Conservation (phyloP, 2,797 vertebrate genomes). For the Smutsia gigantea region DNA sequence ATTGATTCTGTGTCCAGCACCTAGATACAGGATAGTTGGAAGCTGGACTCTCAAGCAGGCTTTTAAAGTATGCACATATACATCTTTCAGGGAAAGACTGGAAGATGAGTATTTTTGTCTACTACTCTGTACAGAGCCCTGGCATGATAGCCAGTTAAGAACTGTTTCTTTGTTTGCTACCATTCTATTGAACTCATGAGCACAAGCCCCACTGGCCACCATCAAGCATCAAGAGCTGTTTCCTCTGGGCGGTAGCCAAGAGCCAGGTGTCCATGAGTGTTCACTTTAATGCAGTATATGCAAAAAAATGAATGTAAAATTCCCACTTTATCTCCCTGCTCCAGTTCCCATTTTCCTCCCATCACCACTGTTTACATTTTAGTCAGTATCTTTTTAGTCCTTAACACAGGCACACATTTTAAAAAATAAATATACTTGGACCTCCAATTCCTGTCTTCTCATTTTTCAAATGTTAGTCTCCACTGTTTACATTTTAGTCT, state of each 20-base stretch:
- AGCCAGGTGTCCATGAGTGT: not conserved
- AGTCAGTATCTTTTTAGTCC: not conserved
- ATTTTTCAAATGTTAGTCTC: not conserved
- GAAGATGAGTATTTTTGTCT: not conserved
- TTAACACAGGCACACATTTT: not conserved
- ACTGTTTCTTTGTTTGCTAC: not conserved
- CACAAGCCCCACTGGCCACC: not conserved
- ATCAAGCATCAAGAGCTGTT: not conserved
- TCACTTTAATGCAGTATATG: not conserved
- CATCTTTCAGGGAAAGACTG: not conserved
- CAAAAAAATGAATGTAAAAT: not conserved
- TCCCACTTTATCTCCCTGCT: not conserved
- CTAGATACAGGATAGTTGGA: not conserved
- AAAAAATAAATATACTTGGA: not conserved
- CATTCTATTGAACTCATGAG: too few relatives aligned
- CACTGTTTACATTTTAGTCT: too few relatives aligned
- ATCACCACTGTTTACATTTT: not conserved
- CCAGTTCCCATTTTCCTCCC: not conserved
- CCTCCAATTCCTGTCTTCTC: not conserved
- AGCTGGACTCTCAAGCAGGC: not conserved
- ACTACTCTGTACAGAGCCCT: not conserved
- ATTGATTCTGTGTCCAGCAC: not conserved
- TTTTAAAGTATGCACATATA: not conserved
- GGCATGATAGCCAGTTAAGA: not conserved
- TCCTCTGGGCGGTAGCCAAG: not conserved